Conservation (phyloP, 2,888 invertebrate genomes). For the Hoplodrina ambigua region DNA sequence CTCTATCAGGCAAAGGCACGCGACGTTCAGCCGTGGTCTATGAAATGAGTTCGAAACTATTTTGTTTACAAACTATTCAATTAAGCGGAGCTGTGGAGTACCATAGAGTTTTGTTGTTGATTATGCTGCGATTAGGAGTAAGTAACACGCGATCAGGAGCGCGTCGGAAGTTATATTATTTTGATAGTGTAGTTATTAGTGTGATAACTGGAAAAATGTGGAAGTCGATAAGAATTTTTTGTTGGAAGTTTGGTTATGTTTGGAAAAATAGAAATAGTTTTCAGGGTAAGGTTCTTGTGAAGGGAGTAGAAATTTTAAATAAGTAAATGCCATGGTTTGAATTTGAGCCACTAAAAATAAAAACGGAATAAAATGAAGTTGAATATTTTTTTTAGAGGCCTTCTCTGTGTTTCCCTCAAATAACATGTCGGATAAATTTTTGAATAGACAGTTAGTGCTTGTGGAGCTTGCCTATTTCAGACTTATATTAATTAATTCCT, state of each 20-base stretch:
- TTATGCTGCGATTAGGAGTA: constrained; percentile 61
- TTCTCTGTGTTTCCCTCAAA: background rate
- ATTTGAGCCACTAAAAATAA: background rate
- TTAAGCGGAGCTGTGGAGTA: constrained; percentile 67
- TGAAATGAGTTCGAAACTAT: constrained; percentile 69
- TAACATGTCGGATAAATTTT: background rate
- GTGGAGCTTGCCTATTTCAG: too few relatives aligned
- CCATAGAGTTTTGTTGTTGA: constrained; percentile 65
- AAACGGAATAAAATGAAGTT: too few relatives aligned
- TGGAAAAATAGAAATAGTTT: constrained; percentile 35
- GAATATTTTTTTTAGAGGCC: too few relatives aligned
- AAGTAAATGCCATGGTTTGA: background rate
- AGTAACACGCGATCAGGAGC: constrained; percentile 58
- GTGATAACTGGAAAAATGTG: constrained; percentile 28
- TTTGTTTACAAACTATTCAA: constrained; percentile 81
- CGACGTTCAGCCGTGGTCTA: constrained; percentile 59
- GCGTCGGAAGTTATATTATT: constrained; percentile 37
- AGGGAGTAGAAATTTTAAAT: background rate
- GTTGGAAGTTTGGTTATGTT: constrained; percentile 23
- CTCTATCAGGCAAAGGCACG: constrained; percentile 69
- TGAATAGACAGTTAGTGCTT: too few relatives aligned
- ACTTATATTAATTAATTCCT: too few relatives aligned
- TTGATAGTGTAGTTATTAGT: constrained; percentile 37
- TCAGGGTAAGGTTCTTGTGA: constrained; percentile 4
- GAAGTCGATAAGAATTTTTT: constrained; percentile 22